Base-by-base conservation (phyloP, 2,888 invertebrate species). In the Drosophila suboccidentalis region DNA sequence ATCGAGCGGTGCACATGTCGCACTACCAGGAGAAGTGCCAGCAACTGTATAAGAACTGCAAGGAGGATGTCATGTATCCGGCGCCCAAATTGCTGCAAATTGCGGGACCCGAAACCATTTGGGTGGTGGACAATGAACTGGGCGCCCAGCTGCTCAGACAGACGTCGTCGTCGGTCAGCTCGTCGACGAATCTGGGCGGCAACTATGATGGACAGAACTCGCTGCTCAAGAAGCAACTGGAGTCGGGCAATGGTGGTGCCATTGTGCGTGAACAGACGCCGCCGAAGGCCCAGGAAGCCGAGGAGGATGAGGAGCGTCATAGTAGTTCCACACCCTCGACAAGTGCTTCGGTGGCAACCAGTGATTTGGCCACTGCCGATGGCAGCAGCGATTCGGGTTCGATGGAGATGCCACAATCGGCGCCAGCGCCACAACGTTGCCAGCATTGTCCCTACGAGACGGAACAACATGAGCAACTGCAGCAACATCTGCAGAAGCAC, bases 381-480 rank as follows among this genome's bases (percentile, higher is more conserved):
- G 89, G 70, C 47, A 82, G 82, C 68, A 91, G 90, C 39, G 91
- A 91, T 49, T 80, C 76, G 4, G 82, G 80, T 5, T 81, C 86
- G n/a, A 26, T 81, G 34, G 88, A 87, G 39, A 74, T 78, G 78
- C 80, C 73, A 0, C 78, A 75, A 36, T 78, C 81, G 1, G 75
- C 82, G 4, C 60, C 82, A 8, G 70, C 76, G 5, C 81, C 84
- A 2, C 92, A 92, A 38, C 91, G 91, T 62, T 97, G 97, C 92
- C 93, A 95, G 60, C 93, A 96, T 78, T 98, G 98, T 91, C 97
- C 97, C 0, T 97, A 96, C 91, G 95, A 95, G 41, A 96, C 96
- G 89, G 94, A 94, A 57, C 94, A 96, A 11, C 94, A 95, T 76
- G 96, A 96, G 83, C 95, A 96, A 3, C 94, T 97, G 22, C 95